Conservation (phyloP, 2,113 vertebrate species). For the Marcusenius ussheri region DNA sequence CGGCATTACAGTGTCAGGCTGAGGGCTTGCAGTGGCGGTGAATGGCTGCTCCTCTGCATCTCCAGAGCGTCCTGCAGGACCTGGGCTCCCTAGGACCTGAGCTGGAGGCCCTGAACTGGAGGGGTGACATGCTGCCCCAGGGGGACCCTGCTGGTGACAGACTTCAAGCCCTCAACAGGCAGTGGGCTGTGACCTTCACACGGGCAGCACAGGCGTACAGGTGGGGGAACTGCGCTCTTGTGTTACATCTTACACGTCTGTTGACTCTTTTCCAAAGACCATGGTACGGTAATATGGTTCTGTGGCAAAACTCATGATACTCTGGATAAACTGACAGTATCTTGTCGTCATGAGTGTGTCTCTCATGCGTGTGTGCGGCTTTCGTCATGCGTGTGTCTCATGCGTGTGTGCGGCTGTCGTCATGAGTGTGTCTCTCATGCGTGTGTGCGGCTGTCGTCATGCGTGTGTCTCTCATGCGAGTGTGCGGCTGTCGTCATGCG, state of each 20-base stretch:
- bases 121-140: conserved; percentile 52
- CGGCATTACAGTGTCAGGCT: not conserved
- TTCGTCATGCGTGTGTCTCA: not conserved
- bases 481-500: too few relatives aligned
- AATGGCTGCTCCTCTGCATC: not conserved
- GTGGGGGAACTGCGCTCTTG: conserved; percentile 42
- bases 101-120: conserved; percentile 67
- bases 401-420: not conserved
- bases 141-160: conserved; percentile 56
- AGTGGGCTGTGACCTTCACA: conserved; percentile 62
- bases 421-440: not conserved
- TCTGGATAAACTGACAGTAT: not conserved
- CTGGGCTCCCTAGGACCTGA: conserved; percentile 60
- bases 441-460: not conserved
- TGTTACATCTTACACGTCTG: not conserved
- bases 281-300: not conserved
- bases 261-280: not conserved
- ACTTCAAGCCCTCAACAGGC: conserved; percentile 58
- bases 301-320: too few relatives aligned
- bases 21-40: not conserved
- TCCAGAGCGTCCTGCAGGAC: conserved; percentile 55
- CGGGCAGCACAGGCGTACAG: conserved; percentile 59
- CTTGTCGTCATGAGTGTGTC: not conserved
- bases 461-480: not conserved
- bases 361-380: not conserved